phyloP scores from a whole-genome alignment of 2,888 invertebrate genomes.

The Rapana venosa region DNA sequence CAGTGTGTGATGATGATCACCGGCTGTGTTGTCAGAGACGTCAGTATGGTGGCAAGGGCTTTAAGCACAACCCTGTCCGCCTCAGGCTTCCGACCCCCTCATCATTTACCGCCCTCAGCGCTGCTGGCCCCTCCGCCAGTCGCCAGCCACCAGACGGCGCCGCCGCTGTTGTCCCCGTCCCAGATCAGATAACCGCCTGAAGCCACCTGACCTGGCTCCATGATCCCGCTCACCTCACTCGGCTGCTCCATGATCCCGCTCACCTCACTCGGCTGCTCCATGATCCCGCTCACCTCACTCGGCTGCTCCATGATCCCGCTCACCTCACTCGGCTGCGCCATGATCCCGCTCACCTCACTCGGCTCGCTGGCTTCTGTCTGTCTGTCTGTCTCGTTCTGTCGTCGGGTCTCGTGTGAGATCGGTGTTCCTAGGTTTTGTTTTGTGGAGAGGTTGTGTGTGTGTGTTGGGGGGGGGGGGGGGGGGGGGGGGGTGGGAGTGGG shows the following conservation, averaged over 20 bases:
- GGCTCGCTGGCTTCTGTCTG: background rate
- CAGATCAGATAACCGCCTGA: slow-evolving; percentile 36
- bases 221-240: background rate
- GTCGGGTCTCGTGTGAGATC: background rate
- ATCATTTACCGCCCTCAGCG: slow-evolving; percentile 21
- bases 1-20: background rate
- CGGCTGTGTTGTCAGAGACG: slow-evolving; percentile 30
- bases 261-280: too few species aligned
- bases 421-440: too few species aligned
- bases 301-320: too few species aligned
- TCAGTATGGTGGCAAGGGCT: slow-evolving; percentile 39
- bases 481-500: background rate
- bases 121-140: background rate
- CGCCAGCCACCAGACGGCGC: background rate
- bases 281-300: background rate
- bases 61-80: slow-evolving; percentile 48
- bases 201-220: too few species aligned
- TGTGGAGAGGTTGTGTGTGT: background rate
- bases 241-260: background rate
- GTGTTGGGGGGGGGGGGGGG: too few species aligned
- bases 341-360: background rate
- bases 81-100: slow-evolving; percentile 26
- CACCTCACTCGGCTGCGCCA: too few species aligned
- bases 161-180: background rate
- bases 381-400: background rate